These are phyloP conservation scores for Alcedo quadribrachys DNA, from an alignment of 2,797 vertebrate species.

Conservation along the genomic window DNA sequence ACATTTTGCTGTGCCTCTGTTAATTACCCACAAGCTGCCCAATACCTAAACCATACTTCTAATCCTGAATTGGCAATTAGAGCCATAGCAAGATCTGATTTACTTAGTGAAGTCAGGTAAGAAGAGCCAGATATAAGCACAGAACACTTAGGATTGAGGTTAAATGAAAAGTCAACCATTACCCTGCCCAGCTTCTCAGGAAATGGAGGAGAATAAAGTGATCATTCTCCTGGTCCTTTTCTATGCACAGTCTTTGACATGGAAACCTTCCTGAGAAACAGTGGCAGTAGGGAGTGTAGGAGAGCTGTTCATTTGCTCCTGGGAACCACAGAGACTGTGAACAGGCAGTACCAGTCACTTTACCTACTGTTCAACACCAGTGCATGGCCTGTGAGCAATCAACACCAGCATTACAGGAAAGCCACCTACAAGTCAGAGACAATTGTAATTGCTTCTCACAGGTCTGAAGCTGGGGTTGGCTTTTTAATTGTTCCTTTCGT, in stretches of 20 bases:
- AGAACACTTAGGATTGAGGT: neutral
- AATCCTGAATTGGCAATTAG: neutral
- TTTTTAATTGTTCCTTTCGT: neutral
- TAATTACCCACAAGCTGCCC: neutral
- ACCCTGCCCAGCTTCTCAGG: neutral
- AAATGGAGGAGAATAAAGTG: neutral
- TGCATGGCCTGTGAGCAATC: neutral
- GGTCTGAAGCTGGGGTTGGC: neutral
- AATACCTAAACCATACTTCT: neutral
- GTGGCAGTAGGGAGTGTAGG: neutral
- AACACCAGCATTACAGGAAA: neutral
- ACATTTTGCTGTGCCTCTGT: neutral
- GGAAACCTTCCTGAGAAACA: neutral
- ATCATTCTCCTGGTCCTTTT: neutral
- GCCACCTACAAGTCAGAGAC: neutral
- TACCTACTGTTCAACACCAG: neutral
- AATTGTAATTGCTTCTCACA: neutral
- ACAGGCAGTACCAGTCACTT: neutral
- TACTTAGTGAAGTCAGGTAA: neutral
- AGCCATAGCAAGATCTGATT: neutral
- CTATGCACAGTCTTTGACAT: neutral
- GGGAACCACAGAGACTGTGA: neutral
- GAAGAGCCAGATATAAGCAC: neutral
- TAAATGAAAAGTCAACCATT: neutral
- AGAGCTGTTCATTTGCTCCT: neutral